These are phyloP conservation scores for Napeogenes inachia DNA, from an alignment of 2,888 invertebrate genomes.

Conservation along the genomic window DNA sequence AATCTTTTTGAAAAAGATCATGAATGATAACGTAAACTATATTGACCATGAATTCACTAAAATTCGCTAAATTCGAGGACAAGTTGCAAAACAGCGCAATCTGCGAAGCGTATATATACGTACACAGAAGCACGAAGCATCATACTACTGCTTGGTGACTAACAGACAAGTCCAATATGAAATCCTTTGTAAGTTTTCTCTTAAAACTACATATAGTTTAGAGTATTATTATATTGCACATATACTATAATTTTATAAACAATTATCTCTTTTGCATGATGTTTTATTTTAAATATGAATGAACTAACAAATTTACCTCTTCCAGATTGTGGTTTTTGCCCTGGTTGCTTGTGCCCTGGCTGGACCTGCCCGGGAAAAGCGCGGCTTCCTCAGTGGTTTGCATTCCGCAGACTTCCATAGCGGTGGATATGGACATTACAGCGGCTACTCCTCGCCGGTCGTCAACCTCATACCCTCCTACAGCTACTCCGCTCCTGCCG, in stretches of 20 bases:
- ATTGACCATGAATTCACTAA: not conserved
- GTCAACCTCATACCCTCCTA: slow-evolving; percentile 31
- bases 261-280: too few relatives aligned
- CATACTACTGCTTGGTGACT: not conserved
- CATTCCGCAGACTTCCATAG: slow-evolving; percentile 9
- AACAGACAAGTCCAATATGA: slow-evolving; percentile 26
- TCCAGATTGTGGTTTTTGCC: slow-evolving; percentile 28
- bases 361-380: slow-evolving; percentile 32
- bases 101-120: not conserved
- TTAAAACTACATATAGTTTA: not conserved
- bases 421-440: slow-evolving; percentile 1
- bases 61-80: not conserved
- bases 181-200: slow-evolving; percentile 30
- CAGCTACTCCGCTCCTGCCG: slow-evolving; percentile 40
- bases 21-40: too few relatives aligned
- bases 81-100: not conserved
- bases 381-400: slow-evolving; percentile 15
- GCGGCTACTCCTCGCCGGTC: slow-evolving; percentile 31
- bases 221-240: not conserved
- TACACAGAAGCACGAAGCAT: not conserved
- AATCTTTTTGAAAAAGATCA: too few relatives aligned
- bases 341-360: slow-evolving; percentile 28
- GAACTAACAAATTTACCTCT: not conserved
- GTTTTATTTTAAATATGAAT: too few relatives aligned
- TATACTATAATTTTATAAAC: too few relatives aligned